These are phyloP conservation scores for Cactoblastis cactorum DNA, from an alignment of 2,888 invertebrate genomes.

Conservation along the genomic window DNA sequence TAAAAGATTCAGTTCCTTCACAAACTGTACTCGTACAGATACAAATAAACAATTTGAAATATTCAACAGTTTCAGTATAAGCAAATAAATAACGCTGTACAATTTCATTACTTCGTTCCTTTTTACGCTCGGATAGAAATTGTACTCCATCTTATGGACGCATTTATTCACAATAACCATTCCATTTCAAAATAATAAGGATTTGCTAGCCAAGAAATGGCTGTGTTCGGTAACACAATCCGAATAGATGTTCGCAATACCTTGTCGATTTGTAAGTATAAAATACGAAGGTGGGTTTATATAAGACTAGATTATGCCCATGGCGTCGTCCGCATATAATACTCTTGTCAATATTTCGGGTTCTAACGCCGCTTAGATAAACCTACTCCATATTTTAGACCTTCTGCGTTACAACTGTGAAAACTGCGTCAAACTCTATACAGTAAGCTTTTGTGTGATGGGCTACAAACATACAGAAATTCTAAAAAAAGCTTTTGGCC, in stretches of 20 bases:
- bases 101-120: not conserved
- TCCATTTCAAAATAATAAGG: not conserved
- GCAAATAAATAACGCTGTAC: not conserved
- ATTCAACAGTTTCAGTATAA: not conserved
- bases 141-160: conserved; percentile 1
- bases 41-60: not conserved
- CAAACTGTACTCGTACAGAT: not conserved
- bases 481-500: no score
- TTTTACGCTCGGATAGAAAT: conserved; percentile 3
- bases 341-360: no score
- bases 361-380: no score
- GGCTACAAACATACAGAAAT: no score
- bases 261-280: not conserved
- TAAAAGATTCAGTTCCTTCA: not conserved
- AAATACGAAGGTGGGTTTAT: not conserved
- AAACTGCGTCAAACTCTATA: no score
- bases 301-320: no score
- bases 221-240: not conserved
- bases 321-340: no score
- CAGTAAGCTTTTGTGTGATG: no score
- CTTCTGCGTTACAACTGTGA: no score
- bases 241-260: not conserved
- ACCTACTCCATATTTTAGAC: no score
- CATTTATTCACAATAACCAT: conserved; percentile 1
- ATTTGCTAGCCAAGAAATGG: not conserved